Evolutionary conservation across 2,113 vertebrate genomes (phyloP).

Genomic region (Crotophaga sulcirostris): DNA sequence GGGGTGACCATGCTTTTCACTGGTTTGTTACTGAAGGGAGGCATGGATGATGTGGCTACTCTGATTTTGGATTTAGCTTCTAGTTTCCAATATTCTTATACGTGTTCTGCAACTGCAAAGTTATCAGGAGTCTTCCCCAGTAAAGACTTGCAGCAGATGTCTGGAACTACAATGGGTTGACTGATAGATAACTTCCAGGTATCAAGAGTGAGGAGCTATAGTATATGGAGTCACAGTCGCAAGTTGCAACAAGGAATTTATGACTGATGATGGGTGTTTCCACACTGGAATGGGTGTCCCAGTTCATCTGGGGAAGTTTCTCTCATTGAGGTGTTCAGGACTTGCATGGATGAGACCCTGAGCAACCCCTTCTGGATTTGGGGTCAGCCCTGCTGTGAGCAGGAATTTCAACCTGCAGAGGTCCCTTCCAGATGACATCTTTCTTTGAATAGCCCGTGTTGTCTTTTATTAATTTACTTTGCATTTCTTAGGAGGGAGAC

Average conservation of each 20-base stretch:
- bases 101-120: background rate
- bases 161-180: background rate
- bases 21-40: background rate
- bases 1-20: background rate
- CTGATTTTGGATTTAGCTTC: background rate
- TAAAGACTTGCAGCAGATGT: background rate
- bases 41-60: background rate
- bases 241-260: background rate
- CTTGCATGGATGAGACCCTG: background rate
- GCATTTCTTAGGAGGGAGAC: background rate
- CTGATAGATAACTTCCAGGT: background rate
- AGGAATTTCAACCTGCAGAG: background rate
- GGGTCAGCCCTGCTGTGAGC: background rate
- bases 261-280: background rate
- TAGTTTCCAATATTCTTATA: background rate
- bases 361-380: background rate
- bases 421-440: background rate
- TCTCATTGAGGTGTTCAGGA: background rate
- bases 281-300: background rate
- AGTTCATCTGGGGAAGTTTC: background rate
- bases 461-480: background rate
- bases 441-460: background rate
- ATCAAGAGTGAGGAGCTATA: background rate
- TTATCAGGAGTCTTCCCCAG: background rate
- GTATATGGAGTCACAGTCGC: rapidly evolving